Conservation (phyloP, 2,888 invertebrate genomes). For the Agelastica alni region DNA sequence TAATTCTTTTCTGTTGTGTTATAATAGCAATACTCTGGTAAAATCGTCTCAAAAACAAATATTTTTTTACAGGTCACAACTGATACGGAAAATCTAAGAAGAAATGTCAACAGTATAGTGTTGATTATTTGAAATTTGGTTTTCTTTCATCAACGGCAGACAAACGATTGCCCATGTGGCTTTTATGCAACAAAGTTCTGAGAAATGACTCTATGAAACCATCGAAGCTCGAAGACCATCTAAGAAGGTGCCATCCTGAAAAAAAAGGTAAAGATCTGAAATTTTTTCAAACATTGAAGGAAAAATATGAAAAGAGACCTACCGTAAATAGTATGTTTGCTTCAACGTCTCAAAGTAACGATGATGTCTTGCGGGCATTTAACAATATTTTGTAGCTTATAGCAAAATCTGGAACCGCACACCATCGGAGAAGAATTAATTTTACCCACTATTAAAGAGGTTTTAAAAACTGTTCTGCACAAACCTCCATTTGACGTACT, state of each 20-base stretch:
- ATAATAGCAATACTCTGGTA: not conserved
- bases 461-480: slow-evolving; percentile 1
- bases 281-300: not conserved
- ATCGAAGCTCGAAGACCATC: not conserved
- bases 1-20: not conserved
- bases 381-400: slow-evolving; percentile 43
- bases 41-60: not conserved
- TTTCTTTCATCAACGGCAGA: not conserved
- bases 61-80: not conserved
- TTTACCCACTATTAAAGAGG: slow-evolving; percentile 46
- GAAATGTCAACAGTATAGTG: not conserved
- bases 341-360: slow-evolving; percentile 36
- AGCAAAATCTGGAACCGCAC: too few relatives aligned
- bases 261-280: too few relatives aligned
- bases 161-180: not conserved
- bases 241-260: not conserved
- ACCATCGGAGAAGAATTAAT: slow-evolving; percentile 47
- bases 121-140: not conserved
- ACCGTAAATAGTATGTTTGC: slow-evolving; percentile 31
- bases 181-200: too few relatives aligned
- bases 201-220: not conserved
- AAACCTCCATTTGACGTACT: not conserved
- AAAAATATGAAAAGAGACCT: too few relatives aligned
- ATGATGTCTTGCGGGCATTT: slow-evolving; percentile 42
- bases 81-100: not conserved